Percentiles rank a stretch among this genome's conserved stretches.
These are phyloP conservation scores for Cacatua alba DNA, from an alignment of 2,113 vertebrate genomes.

Conservation along the genomic window DNA sequence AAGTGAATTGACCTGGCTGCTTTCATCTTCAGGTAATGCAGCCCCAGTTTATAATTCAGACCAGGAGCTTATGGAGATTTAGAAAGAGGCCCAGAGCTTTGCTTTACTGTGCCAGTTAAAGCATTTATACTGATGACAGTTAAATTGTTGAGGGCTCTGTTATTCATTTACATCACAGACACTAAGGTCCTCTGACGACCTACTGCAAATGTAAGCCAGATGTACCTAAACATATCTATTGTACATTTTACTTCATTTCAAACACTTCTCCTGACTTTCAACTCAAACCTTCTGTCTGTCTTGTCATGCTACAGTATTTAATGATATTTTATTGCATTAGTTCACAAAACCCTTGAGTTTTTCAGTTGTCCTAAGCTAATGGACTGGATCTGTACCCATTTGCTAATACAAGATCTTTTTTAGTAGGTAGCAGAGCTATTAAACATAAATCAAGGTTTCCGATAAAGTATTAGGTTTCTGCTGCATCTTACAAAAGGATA, in stretches of 20 bases:
- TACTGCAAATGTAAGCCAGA: conserved; percentile 89
- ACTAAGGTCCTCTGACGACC: conserved; percentile 80
- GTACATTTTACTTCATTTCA: conserved; percentile 79
- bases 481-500: conserved; percentile 14
- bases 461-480: conserved; percentile 69
- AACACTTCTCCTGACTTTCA: conserved; percentile 75
- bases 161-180: conserved; percentile 88
- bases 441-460: conserved; percentile 68
- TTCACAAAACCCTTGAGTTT: conserved; percentile 77
- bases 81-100: conserved; percentile 65
- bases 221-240: conserved; percentile 76
- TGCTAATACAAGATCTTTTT: conserved; percentile 76
- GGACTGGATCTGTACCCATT: conserved; percentile 79
- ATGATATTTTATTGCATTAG: conserved; percentile 80
- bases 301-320: conserved; percentile 78
- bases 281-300: conserved; percentile 75
- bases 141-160: conserved; percentile 87
- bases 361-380: conserved; percentile 77
- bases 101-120: conserved; percentile 77
- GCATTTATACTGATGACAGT: conserved; percentile 87
- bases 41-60: conserved; percentile 74
- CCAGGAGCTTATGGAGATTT: conserved; percentile 78
- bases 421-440: conserved; percentile 68
- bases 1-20: conserved; percentile 77
- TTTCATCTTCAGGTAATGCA: conserved; percentile 84